A percentile compares a stretch with the other conserved stretches of the same genome.
Evolutionary conservation across 2,113 vertebrate genomes (phyloP).

Genomic region (Cynoglossus semilaevis): DNA sequence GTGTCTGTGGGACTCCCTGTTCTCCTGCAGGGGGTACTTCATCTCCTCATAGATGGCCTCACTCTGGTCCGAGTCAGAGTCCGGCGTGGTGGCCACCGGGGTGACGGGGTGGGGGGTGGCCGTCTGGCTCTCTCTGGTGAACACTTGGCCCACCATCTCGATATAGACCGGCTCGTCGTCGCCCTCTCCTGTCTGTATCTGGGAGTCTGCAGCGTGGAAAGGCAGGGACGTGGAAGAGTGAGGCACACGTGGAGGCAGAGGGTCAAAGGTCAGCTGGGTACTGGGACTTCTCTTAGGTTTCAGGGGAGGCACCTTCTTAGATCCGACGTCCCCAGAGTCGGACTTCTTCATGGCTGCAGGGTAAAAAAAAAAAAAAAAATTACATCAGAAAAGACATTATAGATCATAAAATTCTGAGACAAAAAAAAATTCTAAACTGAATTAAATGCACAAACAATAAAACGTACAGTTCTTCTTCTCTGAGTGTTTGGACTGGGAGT

Average conservation of each 20-base stretch:
- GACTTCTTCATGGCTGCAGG: conserved; percentile 81
- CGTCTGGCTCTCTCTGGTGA: conserved; percentile 76
- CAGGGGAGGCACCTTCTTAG: conserved; percentile 84
- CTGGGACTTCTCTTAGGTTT: conserved; percentile 89
- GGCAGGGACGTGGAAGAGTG: conserved; percentile 69
- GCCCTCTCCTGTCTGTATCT: conserved; percentile 57
- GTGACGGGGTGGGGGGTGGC: conserved; percentile 74
- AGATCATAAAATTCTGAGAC: too few species aligned
- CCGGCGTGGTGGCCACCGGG: conserved; percentile 75
- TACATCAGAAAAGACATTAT: conserved; percentile 14
- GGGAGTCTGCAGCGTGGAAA: conserved; percentile 68
- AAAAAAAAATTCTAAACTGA: neutral
- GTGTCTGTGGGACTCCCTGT: conserved; percentile 68
- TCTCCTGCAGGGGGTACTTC: conserved; percentile 84
- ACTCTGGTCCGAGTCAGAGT: conserved; percentile 88
- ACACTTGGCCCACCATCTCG: conserved; percentile 91
- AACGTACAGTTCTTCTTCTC: conserved; percentile 77
- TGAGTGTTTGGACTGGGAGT: conserved; percentile 70
- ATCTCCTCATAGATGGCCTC: conserved; percentile 95
- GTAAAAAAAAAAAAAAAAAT: conserved; percentile 13
- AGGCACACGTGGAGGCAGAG: conserved; percentile 60
- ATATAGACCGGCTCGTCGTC: conserved; percentile 91
- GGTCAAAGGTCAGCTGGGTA: conserved; percentile 85
- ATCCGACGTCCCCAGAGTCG: conserved; percentile 75
- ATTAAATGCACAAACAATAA: neutral